phyloP scores from a whole-genome alignment of 2,888 invertebrate genomes.

The Unio delphinus region DNA sequence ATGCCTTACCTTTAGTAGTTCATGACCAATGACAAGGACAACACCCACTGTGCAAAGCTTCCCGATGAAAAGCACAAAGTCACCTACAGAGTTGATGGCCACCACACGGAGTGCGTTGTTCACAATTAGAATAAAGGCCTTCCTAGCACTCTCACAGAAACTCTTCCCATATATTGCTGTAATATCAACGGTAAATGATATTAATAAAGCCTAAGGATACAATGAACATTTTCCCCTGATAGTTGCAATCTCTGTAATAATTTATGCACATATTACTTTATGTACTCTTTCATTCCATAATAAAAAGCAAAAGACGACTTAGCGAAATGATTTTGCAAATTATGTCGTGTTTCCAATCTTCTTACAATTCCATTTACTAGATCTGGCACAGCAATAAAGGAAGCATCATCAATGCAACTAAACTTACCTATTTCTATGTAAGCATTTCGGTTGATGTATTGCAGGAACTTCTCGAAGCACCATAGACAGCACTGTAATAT shows the following conservation, averaged over 20 bases:
- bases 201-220: background rate
- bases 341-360: too few species aligned
- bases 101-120: slow-evolving; percentile 85
- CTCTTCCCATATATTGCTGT: slow-evolving; percentile 79
- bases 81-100: slow-evolving; percentile 92
- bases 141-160: slow-evolving; percentile 78
- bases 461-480: slow-evolving; percentile 90
- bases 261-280: too few species aligned
- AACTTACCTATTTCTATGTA: slow-evolving; percentile 86
- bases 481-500: slow-evolving; percentile 89
- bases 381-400: background rate
- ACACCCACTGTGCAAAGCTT: slow-evolving; percentile 84
- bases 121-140: slow-evolving; percentile 76
- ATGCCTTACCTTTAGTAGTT: slow-evolving; percentile 69
- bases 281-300: too few species aligned
- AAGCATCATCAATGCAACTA: background rate
- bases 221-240: background rate
- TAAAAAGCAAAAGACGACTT: too few species aligned
- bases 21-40: slow-evolving; percentile 83
- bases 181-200: slow-evolving; percentile 4
- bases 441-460: slow-evolving; percentile 94
- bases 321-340: too few species aligned
- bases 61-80: slow-evolving; percentile 91
- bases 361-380: too few species aligned
- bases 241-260: background rate